Base-by-base conservation (phyloP, 2,888 invertebrate genomes). In the Aleiodes leptofemur region DNA sequence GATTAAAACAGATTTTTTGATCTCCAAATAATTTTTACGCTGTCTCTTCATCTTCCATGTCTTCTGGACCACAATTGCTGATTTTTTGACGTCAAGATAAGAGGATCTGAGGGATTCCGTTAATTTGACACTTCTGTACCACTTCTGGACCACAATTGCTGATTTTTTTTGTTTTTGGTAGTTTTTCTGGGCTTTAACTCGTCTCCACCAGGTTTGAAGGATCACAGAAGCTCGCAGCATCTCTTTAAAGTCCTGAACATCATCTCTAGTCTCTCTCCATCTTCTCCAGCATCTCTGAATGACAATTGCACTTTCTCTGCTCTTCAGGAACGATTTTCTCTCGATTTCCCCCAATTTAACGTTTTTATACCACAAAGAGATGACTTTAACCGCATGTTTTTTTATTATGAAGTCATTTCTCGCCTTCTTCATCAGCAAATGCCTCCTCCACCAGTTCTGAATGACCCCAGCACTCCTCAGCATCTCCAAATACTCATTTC, bases 271-370 rank as follows among this genome's bases (percentile, higher is more conserved):
- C 2, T 84, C 85, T 61, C 61, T 9, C 64, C 81, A 83, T 71
- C 78, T 80, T 51, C 88, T 83, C 82, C 89, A 92, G 55, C 78
- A 77, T 69, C 81, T 86, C 84, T 93, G 92, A 76, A 93, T 90
- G 16, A 83, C 80, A 13, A 89, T 74, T 61, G 87, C 88, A 5
- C 90, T 89, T 13, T 82, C 82, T 72, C 86, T 83, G 13, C 86
- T 82, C 16, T 76, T 80, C 13, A 82, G 76, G 80, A 90, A 92
- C 13, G 81, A 78, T 2, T 83, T 64, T 77, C 88, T 88, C 43
- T 90, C 86, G 78, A 82, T 80, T 57, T 84, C 82, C 90, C 91
- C 90, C 29, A 82, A 84, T 16, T 90, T 90, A 84, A 88, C 90
- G 56, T 86, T 59, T 77, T 82, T 38, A 88, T 79, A 76, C 86